Evolutionary conservation across 2,888 invertebrate genomes (phyloP).

Genomic region (Drosophila kambysellisi): DNA sequence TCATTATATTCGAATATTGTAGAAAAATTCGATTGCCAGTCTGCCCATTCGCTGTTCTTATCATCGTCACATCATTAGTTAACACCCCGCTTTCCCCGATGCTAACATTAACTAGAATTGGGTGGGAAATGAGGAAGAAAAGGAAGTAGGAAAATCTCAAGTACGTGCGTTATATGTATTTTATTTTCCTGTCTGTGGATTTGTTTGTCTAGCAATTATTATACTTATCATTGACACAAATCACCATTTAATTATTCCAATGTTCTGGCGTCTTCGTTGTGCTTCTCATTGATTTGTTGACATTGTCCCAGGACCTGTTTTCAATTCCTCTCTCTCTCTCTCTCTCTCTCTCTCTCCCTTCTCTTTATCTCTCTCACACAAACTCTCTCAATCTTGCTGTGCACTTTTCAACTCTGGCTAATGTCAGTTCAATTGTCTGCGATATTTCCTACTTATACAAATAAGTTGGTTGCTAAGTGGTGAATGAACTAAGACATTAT

Average conservation of each 20-base stretch:
- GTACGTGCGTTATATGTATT: slow-evolving; percentile 34
- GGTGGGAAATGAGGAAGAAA: neutral
- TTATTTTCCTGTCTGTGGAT: slow-evolving; percentile 50
- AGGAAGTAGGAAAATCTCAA: slow-evolving; percentile 27
- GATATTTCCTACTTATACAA: slow-evolving; percentile 12
- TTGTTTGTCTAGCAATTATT: slow-evolving; percentile 78
- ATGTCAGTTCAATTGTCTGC: neutral
- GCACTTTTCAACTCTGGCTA: neutral
- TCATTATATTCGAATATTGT: slow-evolving; percentile 56
- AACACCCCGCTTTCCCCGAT: slow-evolving; percentile 25
- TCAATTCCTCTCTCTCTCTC: neutral
- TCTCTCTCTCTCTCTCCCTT: neutral
- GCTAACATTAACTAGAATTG: slow-evolving; percentile 22
- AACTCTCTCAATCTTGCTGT: neutral
- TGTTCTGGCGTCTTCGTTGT: slow-evolving; percentile 64
- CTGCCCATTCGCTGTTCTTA: slow-evolving; percentile 66
- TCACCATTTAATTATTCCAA: slow-evolving; percentile 80
- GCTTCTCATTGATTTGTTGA: slow-evolving; percentile 78
- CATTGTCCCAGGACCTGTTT: slow-evolving; percentile 42
- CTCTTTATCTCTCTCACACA: neutral
- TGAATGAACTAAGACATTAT: neutral
- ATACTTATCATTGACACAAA: slow-evolving; percentile 81
- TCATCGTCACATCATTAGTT: slow-evolving; percentile 70
- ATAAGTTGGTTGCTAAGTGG: neutral
- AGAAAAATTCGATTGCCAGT: slow-evolving; percentile 31